Percentiles rank a stretch among this genome's conserved stretches.
phyloP scores from a whole-genome alignment of 1,140 invertebrate species.

The Orius insidiosus region DNA sequence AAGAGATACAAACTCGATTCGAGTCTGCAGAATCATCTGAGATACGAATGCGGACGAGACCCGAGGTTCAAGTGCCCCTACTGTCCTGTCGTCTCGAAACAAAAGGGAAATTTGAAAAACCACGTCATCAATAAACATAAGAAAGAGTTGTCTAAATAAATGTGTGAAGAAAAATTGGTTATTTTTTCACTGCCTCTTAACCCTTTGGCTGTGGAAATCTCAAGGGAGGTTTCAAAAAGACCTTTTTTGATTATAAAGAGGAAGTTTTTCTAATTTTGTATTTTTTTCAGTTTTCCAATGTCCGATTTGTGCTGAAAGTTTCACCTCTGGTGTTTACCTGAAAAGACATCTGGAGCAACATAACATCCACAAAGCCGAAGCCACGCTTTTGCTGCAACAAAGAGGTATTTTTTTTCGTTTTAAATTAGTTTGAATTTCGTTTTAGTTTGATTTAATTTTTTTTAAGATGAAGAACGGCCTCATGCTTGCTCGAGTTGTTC shows the following conservation, averaged over 20 bases:
- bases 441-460: no score
- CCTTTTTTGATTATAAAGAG: no score
- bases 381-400: no score
- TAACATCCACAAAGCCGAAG: neutral
- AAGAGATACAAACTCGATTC: constrained; percentile 9
- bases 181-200: neutral
- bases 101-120: neutral
- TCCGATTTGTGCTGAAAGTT: no score
- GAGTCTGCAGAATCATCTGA: constrained; percentile 10
- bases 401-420: no score
- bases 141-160: neutral
- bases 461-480: constrained; percentile 17
- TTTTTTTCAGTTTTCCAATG: no score
- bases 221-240: no score
- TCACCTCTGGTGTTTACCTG: no score
- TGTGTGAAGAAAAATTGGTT: neutral
- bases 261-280: no score
- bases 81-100: constrained; percentile 6
- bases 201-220: neutral
- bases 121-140: constrained; percentile 2
- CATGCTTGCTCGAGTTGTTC: neutral
- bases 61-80: constrained; percentile 8
- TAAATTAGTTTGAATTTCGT: no score
- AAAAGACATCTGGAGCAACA: neutral
- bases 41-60: constrained; percentile 16